Evolutionary conservation across 1,140 invertebrate genomes (phyloP), one percentile per base, ranked within the genome.

Genomic region (Choristoneura fumiferana): DNA sequence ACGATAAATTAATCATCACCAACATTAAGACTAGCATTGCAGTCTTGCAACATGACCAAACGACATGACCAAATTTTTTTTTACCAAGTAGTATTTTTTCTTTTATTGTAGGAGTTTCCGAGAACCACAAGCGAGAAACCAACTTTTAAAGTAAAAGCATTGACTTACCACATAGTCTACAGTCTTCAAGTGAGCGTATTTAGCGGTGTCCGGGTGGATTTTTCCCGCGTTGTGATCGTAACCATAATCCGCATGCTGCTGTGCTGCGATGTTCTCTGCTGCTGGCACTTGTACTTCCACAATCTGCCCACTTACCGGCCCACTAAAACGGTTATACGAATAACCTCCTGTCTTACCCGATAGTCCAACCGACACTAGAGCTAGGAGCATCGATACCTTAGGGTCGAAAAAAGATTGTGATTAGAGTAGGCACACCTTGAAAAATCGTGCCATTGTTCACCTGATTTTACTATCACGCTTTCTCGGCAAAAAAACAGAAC

Each of bases 301-400:
- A 33, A 91, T 91, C 65, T 91, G 73, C 12, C 91, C 93, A 77
- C 91, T 93, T 4, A 94, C 92, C 13, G 93, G 93, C 35, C 93
- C 93, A 74, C 90, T 91, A 73, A 94, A 93, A 54, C 91, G 90
- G 45, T 92, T 90, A 72, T 92, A 94, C 0, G 92, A 93, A 66
- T 91, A 93, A 14, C 92, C 92, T 12, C 91, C 91, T 9, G 88
- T 88, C 60, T 89, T 73, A 14, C 60, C 69, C 4, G 71, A 45
- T 4, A 69, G n/a, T n/a, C 43, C 43, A 18, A 33, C 60, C 8
- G 69, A 80, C 4, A 63, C 38, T 9, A 81, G 66, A n/a, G 63
- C 65, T 6, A 86, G 35, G 0, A 78, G 49, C 4, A 61, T 57
- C 10, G 83, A 45, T 33, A 67, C 62, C 86, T 89, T 69, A 10